Evolutionary conservation across 1,140 invertebrate species (phyloP).

Genomic region (Pachypsylla venusta): DNA sequence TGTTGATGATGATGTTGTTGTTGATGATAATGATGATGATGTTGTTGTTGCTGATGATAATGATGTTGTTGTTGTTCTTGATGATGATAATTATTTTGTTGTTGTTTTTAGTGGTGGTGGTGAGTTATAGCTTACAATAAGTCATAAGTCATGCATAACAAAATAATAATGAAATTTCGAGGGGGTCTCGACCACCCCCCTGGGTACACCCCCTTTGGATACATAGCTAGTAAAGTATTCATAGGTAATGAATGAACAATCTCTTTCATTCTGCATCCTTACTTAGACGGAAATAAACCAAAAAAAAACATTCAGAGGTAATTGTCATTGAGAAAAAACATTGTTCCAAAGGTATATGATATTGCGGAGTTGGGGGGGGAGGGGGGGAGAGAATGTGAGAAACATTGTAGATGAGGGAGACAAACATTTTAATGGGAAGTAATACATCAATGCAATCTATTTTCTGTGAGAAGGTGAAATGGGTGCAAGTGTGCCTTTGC

Average conservation of each 20-base stretch:
- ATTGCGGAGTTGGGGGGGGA: background rate
- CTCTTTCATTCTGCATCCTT: background rate
- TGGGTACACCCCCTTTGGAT: background rate
- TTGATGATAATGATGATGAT: no score
- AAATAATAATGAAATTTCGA: no score
- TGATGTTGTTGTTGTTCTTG: no score
- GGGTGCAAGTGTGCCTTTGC: background rate
- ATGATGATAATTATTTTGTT: no score
- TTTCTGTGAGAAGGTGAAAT: background rate
- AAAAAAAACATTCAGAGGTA: background rate
- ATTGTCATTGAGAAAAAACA: background rate
- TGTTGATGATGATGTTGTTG: no score
- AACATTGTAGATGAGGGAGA: background rate
- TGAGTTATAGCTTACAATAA: no score
- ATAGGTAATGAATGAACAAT: background rate
- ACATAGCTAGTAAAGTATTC: background rate
- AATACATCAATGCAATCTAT: background rate
- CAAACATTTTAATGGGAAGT: background rate
- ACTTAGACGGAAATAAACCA: background rate
- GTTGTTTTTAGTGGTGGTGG: no score
- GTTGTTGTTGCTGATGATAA: no score
- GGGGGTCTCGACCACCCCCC: background rate
- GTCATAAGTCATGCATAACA: no score
- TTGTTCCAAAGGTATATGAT: no score
- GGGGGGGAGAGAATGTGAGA: background rate